Evolutionary conservation across 2,888 invertebrate genomes (phyloP).

Genomic region (Ypsolopha sequella): DNA sequence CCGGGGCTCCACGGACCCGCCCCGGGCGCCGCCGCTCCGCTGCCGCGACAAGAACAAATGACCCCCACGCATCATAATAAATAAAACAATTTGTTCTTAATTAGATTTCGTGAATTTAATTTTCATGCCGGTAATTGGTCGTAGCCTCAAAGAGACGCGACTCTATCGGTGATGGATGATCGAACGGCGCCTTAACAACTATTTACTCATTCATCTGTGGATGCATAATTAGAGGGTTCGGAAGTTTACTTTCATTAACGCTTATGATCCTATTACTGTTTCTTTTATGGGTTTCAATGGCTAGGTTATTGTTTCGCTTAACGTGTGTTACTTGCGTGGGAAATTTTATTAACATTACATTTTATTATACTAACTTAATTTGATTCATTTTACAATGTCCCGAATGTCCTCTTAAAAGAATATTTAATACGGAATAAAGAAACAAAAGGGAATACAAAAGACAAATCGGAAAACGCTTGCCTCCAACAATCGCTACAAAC

Average conservation of each 20-base stretch:
- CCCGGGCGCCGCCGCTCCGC: conserved; percentile 64
- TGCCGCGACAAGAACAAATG: conserved; percentile 66
- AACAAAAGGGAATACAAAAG: conserved; percentile 40
- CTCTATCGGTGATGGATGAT: conserved; percentile 69
- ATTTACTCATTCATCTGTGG: conserved; percentile 53
- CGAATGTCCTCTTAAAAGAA: conserved; percentile 9
- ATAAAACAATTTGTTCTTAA: conserved; percentile 72
- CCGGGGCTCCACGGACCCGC: conserved; percentile 33
- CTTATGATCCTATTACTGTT: conserved; percentile 57
- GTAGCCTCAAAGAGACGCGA: conserved; percentile 60
- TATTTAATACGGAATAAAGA: conserved; percentile 32
- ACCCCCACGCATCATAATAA: conserved; percentile 69
- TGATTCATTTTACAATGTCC: neutral
- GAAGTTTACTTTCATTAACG: conserved; percentile 65
- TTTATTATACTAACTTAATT: neutral
- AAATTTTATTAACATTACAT: conserved; percentile 1
- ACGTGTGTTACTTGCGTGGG: conserved; percentile 8
- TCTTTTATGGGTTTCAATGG: conserved; percentile 60
- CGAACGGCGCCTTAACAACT: conserved; percentile 56
- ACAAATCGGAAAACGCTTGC: conserved; percentile 51
- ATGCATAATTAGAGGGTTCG: conserved; percentile 59
- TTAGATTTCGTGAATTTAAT: conserved; percentile 72
- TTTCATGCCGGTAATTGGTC: conserved; percentile 70
- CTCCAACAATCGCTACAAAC: conserved; percentile 44
- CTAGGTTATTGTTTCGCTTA: conserved; percentile 19